phyloP scores from a whole-genome alignment of 2,888 invertebrate species.

The Chrysomela aeneicollis region DNA sequence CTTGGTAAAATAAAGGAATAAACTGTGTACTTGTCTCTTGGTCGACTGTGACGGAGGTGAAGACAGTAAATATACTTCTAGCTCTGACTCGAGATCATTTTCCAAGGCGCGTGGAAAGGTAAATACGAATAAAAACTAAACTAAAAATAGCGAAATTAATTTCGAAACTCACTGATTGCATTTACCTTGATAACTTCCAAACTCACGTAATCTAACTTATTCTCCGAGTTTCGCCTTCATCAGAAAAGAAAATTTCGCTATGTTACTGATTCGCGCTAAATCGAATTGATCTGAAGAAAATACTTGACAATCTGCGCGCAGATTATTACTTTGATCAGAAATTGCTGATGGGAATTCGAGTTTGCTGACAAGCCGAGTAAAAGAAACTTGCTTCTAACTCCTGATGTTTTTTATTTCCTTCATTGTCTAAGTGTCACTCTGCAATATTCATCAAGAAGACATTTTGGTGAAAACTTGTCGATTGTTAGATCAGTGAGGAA shows the following conservation, averaged over 20 bases:
- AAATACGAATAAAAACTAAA: slow-evolving; percentile 10
- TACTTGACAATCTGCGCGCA: too few species aligned
- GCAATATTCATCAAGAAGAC: too few species aligned
- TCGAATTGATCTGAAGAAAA: too few species aligned
- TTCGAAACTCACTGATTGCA: neutral
- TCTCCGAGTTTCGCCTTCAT: neutral
- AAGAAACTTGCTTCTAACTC: too few species aligned
- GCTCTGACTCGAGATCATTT: neutral
- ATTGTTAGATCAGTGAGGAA: too few species aligned
- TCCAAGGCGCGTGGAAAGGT: neutral
- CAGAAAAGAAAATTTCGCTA: slow-evolving; percentile 1
- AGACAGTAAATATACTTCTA: neutral
- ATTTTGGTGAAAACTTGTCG: too few species aligned
- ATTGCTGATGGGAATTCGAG: too few species aligned
- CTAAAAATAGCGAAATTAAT: slow-evolving; percentile 14
- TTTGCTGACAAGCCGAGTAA: too few species aligned
- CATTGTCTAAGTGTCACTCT: too few species aligned
- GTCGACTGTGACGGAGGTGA: neutral
- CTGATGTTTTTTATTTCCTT: too few species aligned
- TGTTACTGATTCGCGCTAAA: too few species aligned
- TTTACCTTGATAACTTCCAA: slow-evolving; percentile 12
- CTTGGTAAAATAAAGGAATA: neutral
- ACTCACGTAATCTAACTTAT: slow-evolving; percentile 4
- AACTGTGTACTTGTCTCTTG: neutral
- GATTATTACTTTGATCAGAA: too few species aligned